Percentiles rank a stretch among this genome's conserved stretches.
Evolutionary conservation across 2,797 vertebrate species (phyloP).

Genomic region (Mus spretus): DNA sequence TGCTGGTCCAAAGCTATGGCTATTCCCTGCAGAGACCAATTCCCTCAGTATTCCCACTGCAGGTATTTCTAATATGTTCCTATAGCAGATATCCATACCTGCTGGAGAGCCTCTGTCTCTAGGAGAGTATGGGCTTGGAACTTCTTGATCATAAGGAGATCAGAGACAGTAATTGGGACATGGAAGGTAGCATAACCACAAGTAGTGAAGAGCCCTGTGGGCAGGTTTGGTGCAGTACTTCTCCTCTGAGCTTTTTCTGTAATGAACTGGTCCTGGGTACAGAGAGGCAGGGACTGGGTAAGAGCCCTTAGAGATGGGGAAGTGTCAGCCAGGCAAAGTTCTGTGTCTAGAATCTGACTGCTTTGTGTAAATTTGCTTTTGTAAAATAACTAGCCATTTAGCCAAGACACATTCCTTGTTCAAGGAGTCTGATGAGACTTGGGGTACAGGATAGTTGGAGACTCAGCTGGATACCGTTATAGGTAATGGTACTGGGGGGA

Average conservation of each 20-base stretch:
- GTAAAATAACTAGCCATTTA: no score
- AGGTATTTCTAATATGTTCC: background rate
- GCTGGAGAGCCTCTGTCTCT: background rate
- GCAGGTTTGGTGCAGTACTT: no score
- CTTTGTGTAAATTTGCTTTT: background rate
- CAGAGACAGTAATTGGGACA: no score
- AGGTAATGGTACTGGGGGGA: fast-evolving
- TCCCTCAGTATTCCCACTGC: fast-evolving
- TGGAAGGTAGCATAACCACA: background rate
- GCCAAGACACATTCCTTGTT: no score
- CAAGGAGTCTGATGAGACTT: fast-evolving
- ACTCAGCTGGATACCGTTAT: fast-evolving
- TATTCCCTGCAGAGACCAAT: background rate
- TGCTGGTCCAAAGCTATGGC: no score
- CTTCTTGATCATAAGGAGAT: background rate
- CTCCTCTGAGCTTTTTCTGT: background rate
- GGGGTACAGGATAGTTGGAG: background rate
- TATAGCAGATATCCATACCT: no score
- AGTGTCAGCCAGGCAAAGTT: background rate
- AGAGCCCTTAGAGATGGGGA: background rate
- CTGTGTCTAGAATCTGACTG: background rate
- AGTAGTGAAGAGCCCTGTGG: fast-evolving
- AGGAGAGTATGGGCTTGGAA: no score
- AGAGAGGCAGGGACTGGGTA: background rate
- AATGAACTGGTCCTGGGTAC: background rate